A percentile compares a stretch with the other conserved stretches of the same genome.
phyloP scores from a whole-genome alignment of 2,113 vertebrate genomes.

The Sula dactylatra region DNA sequence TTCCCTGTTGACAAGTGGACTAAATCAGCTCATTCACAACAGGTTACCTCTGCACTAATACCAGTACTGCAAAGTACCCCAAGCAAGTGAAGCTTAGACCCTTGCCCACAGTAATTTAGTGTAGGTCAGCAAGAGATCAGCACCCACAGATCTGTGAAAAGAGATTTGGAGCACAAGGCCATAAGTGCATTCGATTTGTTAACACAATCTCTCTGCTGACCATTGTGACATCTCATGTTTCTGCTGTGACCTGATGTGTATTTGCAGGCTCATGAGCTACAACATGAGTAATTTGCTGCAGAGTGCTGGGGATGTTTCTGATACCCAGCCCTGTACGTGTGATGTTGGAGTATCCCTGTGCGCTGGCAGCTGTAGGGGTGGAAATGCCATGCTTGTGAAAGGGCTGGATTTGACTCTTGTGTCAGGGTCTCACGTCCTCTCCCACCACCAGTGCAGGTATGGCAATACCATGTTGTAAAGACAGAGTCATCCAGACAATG shows the following conservation, averaged over 20 bases:
- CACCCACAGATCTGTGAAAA: neutral
- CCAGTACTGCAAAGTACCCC: neutral
- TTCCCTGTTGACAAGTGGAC: neutral
- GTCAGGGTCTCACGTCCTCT: neutral
- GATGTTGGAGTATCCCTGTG: neutral
- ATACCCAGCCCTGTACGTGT: neutral
- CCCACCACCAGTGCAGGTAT: rapidly evolving
- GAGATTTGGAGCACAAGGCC: neutral
- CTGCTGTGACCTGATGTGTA: neutral
- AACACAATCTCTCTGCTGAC: neutral
- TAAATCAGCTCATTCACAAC: neutral
- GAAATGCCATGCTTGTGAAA: neutral
- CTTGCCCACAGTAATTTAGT: neutral
- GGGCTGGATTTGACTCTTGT: neutral
- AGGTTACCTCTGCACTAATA: neutral
- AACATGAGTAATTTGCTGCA: rapidly evolving
- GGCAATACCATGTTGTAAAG: neutral
- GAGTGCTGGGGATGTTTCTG: rapidly evolving
- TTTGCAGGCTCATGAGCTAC: neutral
- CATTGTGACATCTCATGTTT: rapidly evolving
- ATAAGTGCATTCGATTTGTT: neutral
- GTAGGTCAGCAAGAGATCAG: neutral
- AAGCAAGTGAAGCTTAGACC: neutral
- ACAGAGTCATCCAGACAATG: neutral
- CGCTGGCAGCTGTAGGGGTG: rapidly evolving